Evolutionary conservation across 2,797 vertebrate species (phyloP), one percentile per base, ranked within the genome.

Genomic region (Poeciliopsis turneri): DNA sequence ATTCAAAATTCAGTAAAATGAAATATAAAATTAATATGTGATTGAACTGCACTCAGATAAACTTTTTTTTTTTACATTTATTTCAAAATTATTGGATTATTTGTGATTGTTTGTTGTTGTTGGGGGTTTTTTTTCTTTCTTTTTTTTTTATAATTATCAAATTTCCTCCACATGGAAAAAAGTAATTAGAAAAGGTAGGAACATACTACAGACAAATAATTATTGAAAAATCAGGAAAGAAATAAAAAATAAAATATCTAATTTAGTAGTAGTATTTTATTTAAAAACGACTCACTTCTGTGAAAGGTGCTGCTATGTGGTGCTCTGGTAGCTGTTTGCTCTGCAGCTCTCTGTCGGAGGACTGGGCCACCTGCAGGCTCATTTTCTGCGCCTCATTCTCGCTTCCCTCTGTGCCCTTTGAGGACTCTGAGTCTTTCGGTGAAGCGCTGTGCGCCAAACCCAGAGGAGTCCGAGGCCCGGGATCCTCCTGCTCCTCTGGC

Each of bases 401-500:
- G 8, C 81, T 41, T 78, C 73, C 78, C 33, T 91, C 89, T 77
- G 66, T 30, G 36, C 75, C 61, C 72, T 92, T 94, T 70, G 90
- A 86, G 68, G 68, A 13, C 20, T 92, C 94, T 23, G 92, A 90
- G 6, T 82, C 87, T 70, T 88, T 89, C 6, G 90, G 85, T 36
- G 92, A 87, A 25, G 90, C 87, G 11, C 76, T 84, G 76, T 84
- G 92, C 33, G 89, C 69, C 55, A 87, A 51, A 78, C 89, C 82
- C 4, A 90, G 90, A 3, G 94, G 93, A 82, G 93, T 93, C 83
- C 89, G 92, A 3, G 92, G 93, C 4, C 93, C 90, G 25, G 93
- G 90, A 39, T 97, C 97, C 75, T 96, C 95, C 20, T 97, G 97
- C 1, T 97, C 97, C 0, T 98, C 97, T 0, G 96, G 95, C 28